Evolutionary conservation across 2,797 vertebrate species (phyloP).

Genomic region (Anas flavirostris): DNA sequence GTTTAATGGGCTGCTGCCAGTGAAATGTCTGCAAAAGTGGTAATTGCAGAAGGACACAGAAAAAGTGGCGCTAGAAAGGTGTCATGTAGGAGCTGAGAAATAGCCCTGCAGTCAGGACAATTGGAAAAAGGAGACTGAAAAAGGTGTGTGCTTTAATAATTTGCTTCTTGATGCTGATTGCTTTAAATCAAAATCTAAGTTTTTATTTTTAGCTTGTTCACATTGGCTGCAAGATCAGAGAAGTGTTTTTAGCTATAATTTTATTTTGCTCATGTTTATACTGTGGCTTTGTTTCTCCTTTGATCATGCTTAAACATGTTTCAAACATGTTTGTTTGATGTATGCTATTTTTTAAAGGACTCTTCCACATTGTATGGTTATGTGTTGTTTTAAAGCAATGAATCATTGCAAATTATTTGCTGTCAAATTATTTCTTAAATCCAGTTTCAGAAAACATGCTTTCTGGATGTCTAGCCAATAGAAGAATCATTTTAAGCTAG

Average conservation of each 20-base stretch:
- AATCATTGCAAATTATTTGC: conserved; percentile 44
- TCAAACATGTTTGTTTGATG: conserved; percentile 74
- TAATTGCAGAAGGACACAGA: conserved; percentile 67
- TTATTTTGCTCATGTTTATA: conserved; percentile 71
- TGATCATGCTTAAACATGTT: conserved; percentile 76
- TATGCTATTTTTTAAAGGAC: conserved; percentile 37
- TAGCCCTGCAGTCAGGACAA: conserved; percentile 37
- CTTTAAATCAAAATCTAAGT: conserved; percentile 44
- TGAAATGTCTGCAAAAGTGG: conserved; percentile 71
- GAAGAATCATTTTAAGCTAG: neutral
- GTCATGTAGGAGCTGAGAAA: conserved; percentile 52
- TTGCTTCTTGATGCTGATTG: conserved; percentile 34
- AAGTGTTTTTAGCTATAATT: conserved; percentile 59
- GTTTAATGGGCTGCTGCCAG: conserved; percentile 77
- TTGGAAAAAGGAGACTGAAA: conserved; percentile 40
- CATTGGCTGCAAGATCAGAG: conserved; percentile 71
- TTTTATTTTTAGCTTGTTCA: conserved; percentile 70
- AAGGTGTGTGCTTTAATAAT: conserved; percentile 39
- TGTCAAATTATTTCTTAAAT: conserved; percentile 40
- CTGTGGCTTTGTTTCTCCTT: conserved; percentile 68
- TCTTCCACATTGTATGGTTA: conserved; percentile 23
- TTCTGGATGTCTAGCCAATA: neutral
- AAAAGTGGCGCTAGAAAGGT: conserved; percentile 55
- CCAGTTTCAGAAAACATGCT: neutral
- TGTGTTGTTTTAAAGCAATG: neutral